Base-by-base conservation (phyloP, 2,113 vertebrate species). In the Amphiprion percula region DNA sequence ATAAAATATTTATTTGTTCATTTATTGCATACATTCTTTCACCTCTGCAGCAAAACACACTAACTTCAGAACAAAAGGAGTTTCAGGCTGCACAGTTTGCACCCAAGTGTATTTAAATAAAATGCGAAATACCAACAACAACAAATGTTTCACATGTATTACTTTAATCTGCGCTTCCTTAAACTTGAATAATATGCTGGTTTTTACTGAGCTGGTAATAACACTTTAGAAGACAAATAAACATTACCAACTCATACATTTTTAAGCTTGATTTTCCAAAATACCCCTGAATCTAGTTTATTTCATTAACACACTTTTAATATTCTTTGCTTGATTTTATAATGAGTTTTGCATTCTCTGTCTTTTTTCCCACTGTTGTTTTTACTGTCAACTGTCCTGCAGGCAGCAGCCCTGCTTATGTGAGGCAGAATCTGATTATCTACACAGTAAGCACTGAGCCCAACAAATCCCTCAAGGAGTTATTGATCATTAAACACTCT, bases 401-500 rank as follows among this genome's bases (percentile, higher is more conserved):
- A 52, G 52, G 23, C 53, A 55, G 53, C 11, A 55, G 53, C 61
- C 61, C 68, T 63, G 16, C 19, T 41, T 49, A 58, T 80, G 63
- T 24, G 59, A 49, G 30, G 56, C 46, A 41, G 46, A 67, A 78
- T 71, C 24, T 54, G 65, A 81, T 84, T 60, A 74, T n/a, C 17
- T 62, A 24, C 33, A 41, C 52, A 19, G 30, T 9, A 30, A 68
- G 21, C 53, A 39, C 62, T 21, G 52, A 52, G 64, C 16, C 64
- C 54, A 24, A 54, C 56, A 74, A 77, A 72, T 46, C 72, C 75
- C 71, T 7, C 74, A 59, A 76, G 64, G 26, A 41, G 30, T 11
- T 71, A 82, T 75, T 74, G 84, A 84, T 85, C 68, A 61, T 52
- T 76, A 54, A 82, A 80, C 16, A 10, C 56, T 58, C 53, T 68